These are phyloP conservation scores for Dinomys branickii DNA, from an alignment of 2,113 vertebrate genomes.

Conservation along the genomic window DNA sequence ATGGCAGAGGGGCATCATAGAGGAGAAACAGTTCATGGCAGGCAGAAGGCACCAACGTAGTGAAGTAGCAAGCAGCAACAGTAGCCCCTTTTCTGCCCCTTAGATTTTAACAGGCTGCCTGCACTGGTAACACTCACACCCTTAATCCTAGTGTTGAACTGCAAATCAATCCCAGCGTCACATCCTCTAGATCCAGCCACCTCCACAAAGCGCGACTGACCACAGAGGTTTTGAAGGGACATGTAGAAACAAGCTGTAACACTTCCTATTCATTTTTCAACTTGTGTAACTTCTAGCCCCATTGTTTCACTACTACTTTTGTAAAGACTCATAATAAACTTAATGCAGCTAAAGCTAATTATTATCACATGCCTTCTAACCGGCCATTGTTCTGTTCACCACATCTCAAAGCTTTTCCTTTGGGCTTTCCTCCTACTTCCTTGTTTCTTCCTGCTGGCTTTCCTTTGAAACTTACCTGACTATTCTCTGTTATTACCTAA, in stretches of 20 bases:
- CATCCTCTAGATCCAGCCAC: not conserved
- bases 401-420: not conserved
- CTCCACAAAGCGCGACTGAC: not conserved
- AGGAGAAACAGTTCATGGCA: not conserved
- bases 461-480: not conserved
- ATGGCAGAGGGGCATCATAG: not conserved
- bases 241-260: not conserved
- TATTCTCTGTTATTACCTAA: constrained; percentile 34
- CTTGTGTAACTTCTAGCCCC: not conserved
- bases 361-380: not conserved
- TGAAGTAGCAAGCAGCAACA: not conserved
- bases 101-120: not conserved
- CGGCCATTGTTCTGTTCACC: not conserved
- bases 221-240: not conserved
- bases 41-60: not conserved
- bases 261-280: constrained; percentile 34
- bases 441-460: not conserved
- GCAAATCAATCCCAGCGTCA: not conserved
- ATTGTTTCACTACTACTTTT: not conserved
- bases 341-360: not conserved
- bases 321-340: not conserved
- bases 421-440: not conserved
- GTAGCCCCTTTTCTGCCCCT: not conserved
- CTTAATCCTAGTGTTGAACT: not conserved
- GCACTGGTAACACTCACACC: not conserved